Base-by-base conservation (phyloP, 1,140 invertebrate species). In the Scaptomyza pallida region DNA sequence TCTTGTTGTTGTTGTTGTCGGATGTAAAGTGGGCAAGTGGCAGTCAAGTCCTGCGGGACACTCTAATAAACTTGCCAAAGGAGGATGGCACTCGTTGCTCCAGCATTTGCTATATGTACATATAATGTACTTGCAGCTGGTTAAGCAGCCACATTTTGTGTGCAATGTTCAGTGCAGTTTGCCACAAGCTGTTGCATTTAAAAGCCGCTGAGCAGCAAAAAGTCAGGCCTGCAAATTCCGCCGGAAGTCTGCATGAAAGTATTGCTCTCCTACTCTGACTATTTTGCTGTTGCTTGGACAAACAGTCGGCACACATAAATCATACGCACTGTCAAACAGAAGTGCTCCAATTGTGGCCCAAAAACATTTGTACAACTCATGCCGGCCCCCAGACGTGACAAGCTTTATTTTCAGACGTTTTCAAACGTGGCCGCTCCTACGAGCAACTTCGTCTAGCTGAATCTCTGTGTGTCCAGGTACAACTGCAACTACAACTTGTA, bases 271-370 rank as follows among this genome's bases (percentile, higher is more conserved):
- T 60, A n/a, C 17, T 35, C 41, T 55, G 47, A 45, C 41, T 37
- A 13, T 26, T 2, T 23, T 2, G 21, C 21, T 41, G 51, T 43
- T 56, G 72, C 19, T 26, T 17, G 13, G 54, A 23, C 56, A 45
- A 83, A 57, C 72, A 76, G 81, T 72, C 50, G 72, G 57, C 35
- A 45, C 73, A 70, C 82, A 86, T 86, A 86, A 86, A 86, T 86
- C 82, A 86, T 85, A 85, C 74, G 81, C 82, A 86, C 77, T 86
- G 81, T 86, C 81, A 88, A 88, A 88, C 82, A 88, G 82, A 88
- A 88, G 82, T 88, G 82, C 83, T 88, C 82, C 83, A 88, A 88
- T 88, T 89, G 83, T 89, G 78, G 78, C 82, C 78, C 73, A 88
- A 88, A 30, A 88, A 88, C 82, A 88, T 88, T 88, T 88, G 82